Conservation (phyloP, 2,113 vertebrate genomes). For the Limnothrissa miodon region DNA sequence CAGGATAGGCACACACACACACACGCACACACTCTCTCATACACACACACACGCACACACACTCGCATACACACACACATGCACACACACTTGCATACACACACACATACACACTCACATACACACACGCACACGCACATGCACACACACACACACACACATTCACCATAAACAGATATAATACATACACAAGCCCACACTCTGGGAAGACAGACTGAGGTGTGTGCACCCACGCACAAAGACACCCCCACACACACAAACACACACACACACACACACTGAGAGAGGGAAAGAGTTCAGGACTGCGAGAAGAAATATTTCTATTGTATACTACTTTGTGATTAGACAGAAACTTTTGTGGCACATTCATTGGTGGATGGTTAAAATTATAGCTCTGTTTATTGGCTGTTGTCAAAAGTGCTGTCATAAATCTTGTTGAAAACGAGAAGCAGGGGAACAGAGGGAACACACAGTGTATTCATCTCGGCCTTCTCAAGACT, state of each 20-base stretch:
- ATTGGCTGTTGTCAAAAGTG: constrained; percentile 65
- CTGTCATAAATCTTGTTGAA: constrained; percentile 64
- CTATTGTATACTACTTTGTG: constrained; percentile 49
- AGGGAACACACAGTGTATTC: constrained; percentile 57
- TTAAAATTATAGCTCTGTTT: constrained; percentile 60
- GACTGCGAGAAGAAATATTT: constrained; percentile 19
- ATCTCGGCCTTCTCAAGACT: constrained; percentile 57
- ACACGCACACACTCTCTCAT: no score
- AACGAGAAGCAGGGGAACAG: constrained; percentile 49
- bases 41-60: constrained; percentile 27
- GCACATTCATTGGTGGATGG: constrained; percentile 51
- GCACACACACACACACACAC: not conserved
- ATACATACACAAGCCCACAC: not conserved
- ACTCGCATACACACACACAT: constrained; percentile 33
- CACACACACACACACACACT: not conserved
- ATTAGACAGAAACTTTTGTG: constrained; percentile 50
- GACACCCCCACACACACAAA: constrained; percentile 18
- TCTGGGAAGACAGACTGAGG: not conserved
- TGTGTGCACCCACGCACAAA: constrained; percentile 13
- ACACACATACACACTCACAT: not conserved
- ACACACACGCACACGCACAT: constrained; percentile 4
- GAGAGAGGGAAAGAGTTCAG: not conserved
- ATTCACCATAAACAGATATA: not conserved
- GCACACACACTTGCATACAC: not conserved
- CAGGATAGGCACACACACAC: constrained; percentile 4